Conservation (phyloP, 2,888 invertebrate species). For the Galerucella pusilla region DNA sequence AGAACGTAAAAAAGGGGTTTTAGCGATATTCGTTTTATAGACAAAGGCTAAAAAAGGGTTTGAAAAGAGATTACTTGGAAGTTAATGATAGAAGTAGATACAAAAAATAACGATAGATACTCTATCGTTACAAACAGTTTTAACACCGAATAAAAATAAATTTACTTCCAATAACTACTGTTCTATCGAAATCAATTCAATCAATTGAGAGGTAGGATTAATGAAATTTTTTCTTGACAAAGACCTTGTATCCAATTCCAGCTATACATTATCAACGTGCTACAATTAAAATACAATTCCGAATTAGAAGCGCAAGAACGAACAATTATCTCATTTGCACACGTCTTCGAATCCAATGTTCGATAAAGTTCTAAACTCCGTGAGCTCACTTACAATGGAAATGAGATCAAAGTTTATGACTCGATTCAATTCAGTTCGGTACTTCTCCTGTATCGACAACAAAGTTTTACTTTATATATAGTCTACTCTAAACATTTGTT, state of each 20-base stretch:
- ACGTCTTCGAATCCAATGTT: conserved; percentile 26
- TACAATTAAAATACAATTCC: conserved; percentile 23
- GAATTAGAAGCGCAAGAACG: conserved; percentile 24
- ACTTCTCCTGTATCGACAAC: conserved; percentile 18
- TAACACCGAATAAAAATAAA: no score
- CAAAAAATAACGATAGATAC: no score
- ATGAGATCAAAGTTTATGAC: conserved; percentile 32
- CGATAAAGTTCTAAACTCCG: conserved; percentile 27
- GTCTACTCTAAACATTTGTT: conserved; percentile 20
- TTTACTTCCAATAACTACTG: no score
- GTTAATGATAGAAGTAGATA: no score
- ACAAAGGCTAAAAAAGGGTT: no score
- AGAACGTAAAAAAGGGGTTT: no score
- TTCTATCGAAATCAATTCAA: not conserved
- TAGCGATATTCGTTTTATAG: no score
- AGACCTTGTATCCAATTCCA: conserved; percentile 12
- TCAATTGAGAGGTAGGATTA: not conserved
- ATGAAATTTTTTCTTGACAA: not conserved
- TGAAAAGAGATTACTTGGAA: no score
- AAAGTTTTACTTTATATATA: conserved; percentile 2
- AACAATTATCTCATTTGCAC: conserved; percentile 33
- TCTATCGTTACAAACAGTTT: no score
- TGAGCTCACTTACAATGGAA: conserved; percentile 28
- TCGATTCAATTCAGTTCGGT: conserved; percentile 12
- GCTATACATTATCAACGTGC: conserved; percentile 20